A percentile compares a stretch with the other conserved stretches of the same genome.
phyloP scores from a whole-genome alignment of 30 jellyfish, hydroid and myxozoan genomes.

The Sanderia malayensis region DNA sequence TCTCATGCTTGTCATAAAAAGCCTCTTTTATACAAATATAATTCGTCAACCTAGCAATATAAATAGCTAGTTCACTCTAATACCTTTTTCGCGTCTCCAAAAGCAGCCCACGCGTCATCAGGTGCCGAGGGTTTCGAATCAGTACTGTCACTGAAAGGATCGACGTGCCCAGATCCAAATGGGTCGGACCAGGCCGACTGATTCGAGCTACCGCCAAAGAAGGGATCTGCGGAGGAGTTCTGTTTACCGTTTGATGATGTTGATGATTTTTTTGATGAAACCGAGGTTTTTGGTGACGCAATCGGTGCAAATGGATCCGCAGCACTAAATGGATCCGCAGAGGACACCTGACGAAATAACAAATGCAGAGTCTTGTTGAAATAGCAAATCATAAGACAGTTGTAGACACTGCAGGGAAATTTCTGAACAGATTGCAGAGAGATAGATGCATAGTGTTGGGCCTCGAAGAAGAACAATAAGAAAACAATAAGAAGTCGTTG shows the following conservation, averaged over 20 bases:
- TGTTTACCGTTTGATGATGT: constrained; percentile 3
- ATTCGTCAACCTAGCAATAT: too few relatives aligned
- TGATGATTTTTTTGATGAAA: constrained; percentile 17
- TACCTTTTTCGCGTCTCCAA: constrained; percentile 55
- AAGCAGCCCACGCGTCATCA: constrained; percentile 90
- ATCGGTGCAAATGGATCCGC: constrained; percentile 80
- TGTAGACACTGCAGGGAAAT: too few relatives aligned
- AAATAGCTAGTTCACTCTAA: too few relatives aligned
- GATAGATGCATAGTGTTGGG: too few relatives aligned
- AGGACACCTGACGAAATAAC: constrained; percentile 20
- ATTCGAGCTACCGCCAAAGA: constrained; percentile 33
- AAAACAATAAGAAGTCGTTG: too few relatives aligned
- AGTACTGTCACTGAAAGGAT: constrained; percentile 64
- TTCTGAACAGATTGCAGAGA: too few relatives aligned
- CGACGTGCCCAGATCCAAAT: constrained; percentile 49
- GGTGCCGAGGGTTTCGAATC: constrained; percentile 14
- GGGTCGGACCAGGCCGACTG: constrained; percentile 61
- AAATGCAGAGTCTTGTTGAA: too few relatives aligned
- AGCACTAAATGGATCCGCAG: constrained; percentile 76
- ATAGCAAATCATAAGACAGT: too few relatives aligned
- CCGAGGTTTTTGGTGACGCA: constrained; percentile 2
- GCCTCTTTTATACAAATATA: too few relatives aligned
- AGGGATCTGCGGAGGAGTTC: constrained; percentile 8
- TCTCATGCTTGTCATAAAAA: too few relatives aligned
- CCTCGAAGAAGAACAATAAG: too few relatives aligned